These are phyloP conservation scores for Drosophila ficusphila DNA, from an alignment of 1,140 invertebrate genomes.

Conservation along the genomic window DNA sequence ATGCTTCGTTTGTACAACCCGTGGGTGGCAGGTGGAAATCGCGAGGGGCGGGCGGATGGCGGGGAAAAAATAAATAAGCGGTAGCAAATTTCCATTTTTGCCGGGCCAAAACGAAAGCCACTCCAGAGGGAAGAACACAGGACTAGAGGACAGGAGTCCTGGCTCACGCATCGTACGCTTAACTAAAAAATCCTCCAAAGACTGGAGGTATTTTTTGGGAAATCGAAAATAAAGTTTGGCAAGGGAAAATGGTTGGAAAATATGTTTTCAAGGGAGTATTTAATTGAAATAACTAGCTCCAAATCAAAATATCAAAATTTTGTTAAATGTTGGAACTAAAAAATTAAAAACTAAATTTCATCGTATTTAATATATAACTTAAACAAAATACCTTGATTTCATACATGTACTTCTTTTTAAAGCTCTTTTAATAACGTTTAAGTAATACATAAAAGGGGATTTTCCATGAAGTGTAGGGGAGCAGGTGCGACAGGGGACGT, in stretches of 20 bases:
- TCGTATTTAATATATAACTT: too few relatives aligned
- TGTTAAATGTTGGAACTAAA: too few relatives aligned
- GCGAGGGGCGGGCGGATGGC: conserved; percentile 3
- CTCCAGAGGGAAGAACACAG: conserved; percentile 20
- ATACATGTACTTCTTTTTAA: too few relatives aligned
- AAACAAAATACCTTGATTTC: too few relatives aligned
- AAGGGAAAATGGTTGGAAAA: not conserved
- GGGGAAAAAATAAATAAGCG: conserved; percentile 75
- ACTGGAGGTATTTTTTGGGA: not conserved
- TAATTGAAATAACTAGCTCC: too few relatives aligned
- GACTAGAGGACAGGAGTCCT: conserved; percentile 4
- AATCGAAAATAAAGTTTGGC: not conserved
- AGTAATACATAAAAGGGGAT: too few relatives aligned
- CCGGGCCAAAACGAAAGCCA: conserved; percentile 61
- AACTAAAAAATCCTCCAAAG: conserved; percentile 13
- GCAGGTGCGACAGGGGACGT: conserved; percentile 64
- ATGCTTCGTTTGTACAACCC: conserved; percentile 77
- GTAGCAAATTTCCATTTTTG: conserved; percentile 81
- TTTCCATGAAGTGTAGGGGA: conserved; percentile 10
- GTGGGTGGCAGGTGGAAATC: conserved; percentile 16
- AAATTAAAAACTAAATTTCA: too few relatives aligned
- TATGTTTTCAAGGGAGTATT: too few relatives aligned
- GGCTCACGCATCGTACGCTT: conserved; percentile 40
- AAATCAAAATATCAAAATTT: too few relatives aligned
- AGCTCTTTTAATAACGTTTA: too few relatives aligned